Evolutionary conservation across 1,140 invertebrate species (phyloP), one percentile per base, ranked within the genome.

Genomic region (Drosophila ironensis): DNA sequence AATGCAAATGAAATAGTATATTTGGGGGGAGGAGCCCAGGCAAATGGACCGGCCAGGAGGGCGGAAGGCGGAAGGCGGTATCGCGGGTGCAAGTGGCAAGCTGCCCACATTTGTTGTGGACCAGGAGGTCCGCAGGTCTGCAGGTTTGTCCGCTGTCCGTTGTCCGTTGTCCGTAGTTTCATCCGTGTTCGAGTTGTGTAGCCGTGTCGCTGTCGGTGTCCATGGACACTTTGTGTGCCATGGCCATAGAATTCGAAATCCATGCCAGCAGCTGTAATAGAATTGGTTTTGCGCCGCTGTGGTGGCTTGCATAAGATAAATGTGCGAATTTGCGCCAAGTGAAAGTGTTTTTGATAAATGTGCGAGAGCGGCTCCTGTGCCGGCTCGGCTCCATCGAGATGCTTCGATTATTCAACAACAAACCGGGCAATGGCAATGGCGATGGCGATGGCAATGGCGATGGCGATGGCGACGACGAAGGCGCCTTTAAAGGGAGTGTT

Each of bases 1-100:
- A 78, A 78, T 80, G 75, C 75, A 80, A 78, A 78, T 78, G 57
- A 80, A 74, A 71, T 64, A 71, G 51, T 68, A 68, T 68, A 70
- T 70, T 50, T 45, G 30, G 14, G 25, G 57, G 28, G 25, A 16
- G 11, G 14, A 17, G 19, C 14, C 7, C 11, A 2, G 14, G 14
- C n/a, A 22, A 33, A 11, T 6, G 24, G 61, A 5, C 11, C 4
- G 3, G 17, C 9, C 8, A 1, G 7, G 46, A 14, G n/a, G 11
- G 11, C 17, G 27, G 27, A 9, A 11, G 24, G 17, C 47, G 12
- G 30, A 27, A 14, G 24, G 17, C 47, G 12, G 30, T 28, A 14
- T 40, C 59, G 60, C 33, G 59, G 56, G 42, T 64, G 33, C 57
- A 63, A 67, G 60, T 66, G 61, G 60, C 61, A 66, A 64, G 24